Base-by-base conservation (phyloP, 1,140 invertebrate genomes). In the Brachionus paranguensis region DNA sequence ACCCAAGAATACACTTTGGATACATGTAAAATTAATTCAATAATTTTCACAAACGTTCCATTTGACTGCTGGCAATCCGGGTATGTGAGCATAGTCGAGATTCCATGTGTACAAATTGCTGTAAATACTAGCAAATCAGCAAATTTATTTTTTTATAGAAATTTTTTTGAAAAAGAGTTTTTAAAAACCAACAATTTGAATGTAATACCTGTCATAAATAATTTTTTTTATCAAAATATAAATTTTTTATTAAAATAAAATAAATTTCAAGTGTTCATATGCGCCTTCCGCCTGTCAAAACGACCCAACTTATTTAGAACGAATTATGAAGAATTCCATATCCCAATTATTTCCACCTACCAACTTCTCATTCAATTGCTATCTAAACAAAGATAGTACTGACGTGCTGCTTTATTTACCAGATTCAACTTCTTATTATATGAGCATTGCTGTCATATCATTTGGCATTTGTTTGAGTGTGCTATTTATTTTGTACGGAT, bases 251-350 rank as follows among this genome's bases (percentile, higher is more conserved):
- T 41, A 72, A 41, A 17, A 17, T 72, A 17, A 7, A 41, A 12
- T 41, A 17, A 72, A 43, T 76, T 76, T 50, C 3, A 50, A 76
- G 72, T 76, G 72, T 50, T 76, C 72, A 24, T 76, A 76, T 53
- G 45, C 27, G n/a, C 72, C 72, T 33, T 50, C 72, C 0, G 72
- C 72, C 2, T 76, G 72, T 33, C 72, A 76, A 50, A 76, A 76
- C 47, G 72, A 76, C 27, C 43, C 72, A 12, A 50, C 2, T 29
- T 76, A 27, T 76, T 76, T 76, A 20, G 72, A 76, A 7, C 24
- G 45, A 76, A 8, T 50, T 27, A 4, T 76, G 1, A 76, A 12
- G 50, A 50, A 76, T 2, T 37, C 43, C 11, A 27, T 50, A 4
- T 12, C 33, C 8, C 20, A 76, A 29, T 12, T 76, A 17, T 76